Conservation (phyloP, 2,113 vertebrate genomes). For the Lathamus discolor region DNA sequence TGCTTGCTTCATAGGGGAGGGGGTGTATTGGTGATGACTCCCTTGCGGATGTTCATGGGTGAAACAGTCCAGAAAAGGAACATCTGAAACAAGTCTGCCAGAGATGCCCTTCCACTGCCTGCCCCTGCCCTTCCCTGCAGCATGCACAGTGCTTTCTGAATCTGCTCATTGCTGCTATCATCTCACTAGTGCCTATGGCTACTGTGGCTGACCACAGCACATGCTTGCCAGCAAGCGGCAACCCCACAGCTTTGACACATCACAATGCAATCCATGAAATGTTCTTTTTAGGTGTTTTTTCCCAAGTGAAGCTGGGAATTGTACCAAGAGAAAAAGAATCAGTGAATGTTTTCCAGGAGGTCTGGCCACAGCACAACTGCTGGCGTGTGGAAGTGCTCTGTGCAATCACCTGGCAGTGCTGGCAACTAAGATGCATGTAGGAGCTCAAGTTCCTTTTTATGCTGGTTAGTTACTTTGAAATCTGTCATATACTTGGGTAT, state of each 20-base stretch:
- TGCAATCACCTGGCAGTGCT: accelerated
- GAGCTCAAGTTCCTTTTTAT: not conserved
- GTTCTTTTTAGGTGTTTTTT: not conserved
- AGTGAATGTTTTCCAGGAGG: not conserved
- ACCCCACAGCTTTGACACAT: not conserved
- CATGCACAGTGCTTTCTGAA: not conserved
- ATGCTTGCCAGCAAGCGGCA: not conserved
- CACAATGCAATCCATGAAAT: not conserved
- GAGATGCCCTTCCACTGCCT: not conserved
- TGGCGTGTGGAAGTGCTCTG: accelerated
- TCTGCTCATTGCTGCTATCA: not conserved
- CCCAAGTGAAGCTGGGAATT: not conserved
- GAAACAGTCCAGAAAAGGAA: not conserved
- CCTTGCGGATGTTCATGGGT: accelerated
- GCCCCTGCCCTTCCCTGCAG: not conserved
- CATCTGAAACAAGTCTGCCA: not conserved
- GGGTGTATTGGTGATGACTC: not conserved
- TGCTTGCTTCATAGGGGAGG: not conserved
- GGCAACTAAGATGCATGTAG: not conserved
- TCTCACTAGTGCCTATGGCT: not conserved
- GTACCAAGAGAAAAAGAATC: not conserved
- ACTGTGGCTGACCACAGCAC: not conserved
- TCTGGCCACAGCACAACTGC: not conserved
- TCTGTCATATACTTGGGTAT: not conserved
- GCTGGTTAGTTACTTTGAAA: not conserved